These are phyloP conservation scores for Catocala fraxini DNA, from an alignment of 2,888 invertebrate genomes.

Conservation along the genomic window DNA sequence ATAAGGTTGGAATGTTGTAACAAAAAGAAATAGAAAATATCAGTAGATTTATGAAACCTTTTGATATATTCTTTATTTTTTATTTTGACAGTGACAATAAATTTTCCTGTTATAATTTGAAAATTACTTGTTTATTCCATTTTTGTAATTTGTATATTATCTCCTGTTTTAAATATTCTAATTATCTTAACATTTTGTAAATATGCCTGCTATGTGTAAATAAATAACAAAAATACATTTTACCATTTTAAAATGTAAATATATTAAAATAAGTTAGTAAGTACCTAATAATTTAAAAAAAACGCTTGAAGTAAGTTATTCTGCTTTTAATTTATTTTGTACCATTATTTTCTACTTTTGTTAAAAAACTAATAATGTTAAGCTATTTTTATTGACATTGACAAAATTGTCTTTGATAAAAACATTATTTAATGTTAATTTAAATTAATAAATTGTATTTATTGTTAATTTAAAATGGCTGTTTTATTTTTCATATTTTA, in stretches of 20 bases:
- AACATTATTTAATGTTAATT: conserved; percentile 72
- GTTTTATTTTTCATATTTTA: conserved; percentile 34
- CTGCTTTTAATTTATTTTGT: conserved; percentile 70
- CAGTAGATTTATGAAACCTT: neutral
- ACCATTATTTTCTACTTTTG: conserved; percentile 46
- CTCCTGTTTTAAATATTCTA: conserved; percentile 19
- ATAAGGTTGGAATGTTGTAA: neutral
- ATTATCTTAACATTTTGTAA: conserved; percentile 57
- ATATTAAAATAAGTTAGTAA: conserved; percentile 50
- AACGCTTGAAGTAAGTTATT: conserved; percentile 58
- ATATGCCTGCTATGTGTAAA: conserved; percentile 55
- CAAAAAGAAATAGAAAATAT: conserved; percentile 8
- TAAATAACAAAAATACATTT: conserved; percentile 46
- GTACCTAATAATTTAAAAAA: conserved; percentile 60
- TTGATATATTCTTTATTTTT: neutral
- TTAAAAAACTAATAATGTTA: conserved; percentile 32
- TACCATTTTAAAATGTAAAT: conserved; percentile 66
- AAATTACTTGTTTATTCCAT: too few species aligned
- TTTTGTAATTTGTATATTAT: neutral
- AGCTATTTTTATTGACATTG: conserved; percentile 31
- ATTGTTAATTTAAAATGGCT: conserved; percentile 66
- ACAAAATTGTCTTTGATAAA: conserved; percentile 59
- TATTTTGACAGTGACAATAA: neutral
- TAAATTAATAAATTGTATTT: conserved; percentile 83
- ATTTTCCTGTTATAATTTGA: too few species aligned